Evolutionary conservation across 2,113 vertebrate genomes (phyloP).

Genomic region (Poeciliopsis retropinna): DNA sequence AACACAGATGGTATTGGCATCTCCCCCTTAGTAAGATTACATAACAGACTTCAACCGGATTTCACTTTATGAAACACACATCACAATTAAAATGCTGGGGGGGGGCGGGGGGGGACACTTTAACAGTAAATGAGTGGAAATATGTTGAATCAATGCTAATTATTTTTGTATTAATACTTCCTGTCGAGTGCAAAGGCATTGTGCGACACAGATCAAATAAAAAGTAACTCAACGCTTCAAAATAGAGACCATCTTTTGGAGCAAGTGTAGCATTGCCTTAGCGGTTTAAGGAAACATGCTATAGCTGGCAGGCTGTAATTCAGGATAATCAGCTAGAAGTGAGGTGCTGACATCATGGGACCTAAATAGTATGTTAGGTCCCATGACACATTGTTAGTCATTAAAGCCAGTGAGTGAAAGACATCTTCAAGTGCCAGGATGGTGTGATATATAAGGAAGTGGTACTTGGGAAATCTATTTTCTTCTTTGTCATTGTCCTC

Average conservation of each 20-base stretch:
- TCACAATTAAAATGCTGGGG: too few species aligned
- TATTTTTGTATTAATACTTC: constrained; percentile 13
- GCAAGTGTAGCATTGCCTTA: not conserved
- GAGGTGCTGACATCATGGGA: not conserved
- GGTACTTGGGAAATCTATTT: too few species aligned
- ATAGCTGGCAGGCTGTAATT: not conserved
- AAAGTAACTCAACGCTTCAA: not conserved
- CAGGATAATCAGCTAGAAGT: not conserved
- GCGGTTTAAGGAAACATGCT: not conserved
- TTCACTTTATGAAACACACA: too few species aligned
- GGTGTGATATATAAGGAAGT: not conserved
- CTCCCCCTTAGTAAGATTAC: constrained; percentile 42
- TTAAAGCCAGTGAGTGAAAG: not conserved
- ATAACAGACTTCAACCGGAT: constrained; percentile 21
- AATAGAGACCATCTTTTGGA: not conserved
- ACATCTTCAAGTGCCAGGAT: not conserved
- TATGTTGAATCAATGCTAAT: not conserved
- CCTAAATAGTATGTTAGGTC: not conserved
- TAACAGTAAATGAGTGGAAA: not conserved
- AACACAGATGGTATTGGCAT: constrained; percentile 56
- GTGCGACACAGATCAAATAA: not conserved
- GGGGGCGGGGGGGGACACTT: not conserved
- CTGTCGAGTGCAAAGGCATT: constrained; percentile 1
- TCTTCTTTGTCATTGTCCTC: too few species aligned
- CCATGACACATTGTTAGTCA: too few species aligned